Conservation (phyloP, 2,888 invertebrate species). For the Dolichopus griseipennis region DNA sequence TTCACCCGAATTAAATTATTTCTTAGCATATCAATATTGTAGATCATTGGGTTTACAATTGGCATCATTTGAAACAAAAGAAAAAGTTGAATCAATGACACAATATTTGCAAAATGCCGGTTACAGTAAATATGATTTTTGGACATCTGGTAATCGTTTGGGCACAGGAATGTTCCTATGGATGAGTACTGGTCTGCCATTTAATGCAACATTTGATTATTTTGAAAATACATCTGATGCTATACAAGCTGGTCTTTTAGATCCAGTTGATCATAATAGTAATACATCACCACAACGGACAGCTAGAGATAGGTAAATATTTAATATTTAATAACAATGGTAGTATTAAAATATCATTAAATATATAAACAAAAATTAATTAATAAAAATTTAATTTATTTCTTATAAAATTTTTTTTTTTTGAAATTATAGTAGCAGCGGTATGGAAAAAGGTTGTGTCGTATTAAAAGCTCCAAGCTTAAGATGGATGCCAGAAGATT, state of each 20-base stretch:
- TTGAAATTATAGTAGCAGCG: constrained; percentile 48
- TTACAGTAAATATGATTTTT: constrained; percentile 76
- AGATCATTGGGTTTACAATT: constrained; percentile 76
- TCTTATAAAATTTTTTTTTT: constrained; percentile 22
- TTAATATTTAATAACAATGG: too few species aligned
- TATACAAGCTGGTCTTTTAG: constrained; percentile 42
- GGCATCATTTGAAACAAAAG: constrained; percentile 76
- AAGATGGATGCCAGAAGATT: constrained; percentile 76
- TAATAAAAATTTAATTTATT: constrained; percentile 4
- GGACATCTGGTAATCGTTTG: constrained; percentile 80
- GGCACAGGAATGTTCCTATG: constrained; percentile 81
- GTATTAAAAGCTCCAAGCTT: constrained; percentile 67
- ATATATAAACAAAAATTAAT: too few species aligned
- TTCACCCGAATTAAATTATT: constrained; percentile 76
- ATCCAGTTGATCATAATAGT: constrained; percentile 55
- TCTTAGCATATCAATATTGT: constrained; percentile 80
- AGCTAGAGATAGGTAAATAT: constrained; percentile 54
- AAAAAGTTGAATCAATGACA: constrained; percentile 77
- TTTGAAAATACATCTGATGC: constrained; percentile 54
- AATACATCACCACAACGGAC: constrained; percentile 72
- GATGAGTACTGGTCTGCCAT: constrained; percentile 82
- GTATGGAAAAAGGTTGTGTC: constrained; percentile 63
- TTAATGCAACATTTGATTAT: constrained; percentile 81
- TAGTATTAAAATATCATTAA: too few species aligned
- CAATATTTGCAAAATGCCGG: constrained; percentile 75